A percentile compares a stretch with the other conserved stretches of the same genome.
phyloP scores from a whole-genome alignment of 2,888 invertebrate genomes.

The Galerucella nymphaeae region DNA sequence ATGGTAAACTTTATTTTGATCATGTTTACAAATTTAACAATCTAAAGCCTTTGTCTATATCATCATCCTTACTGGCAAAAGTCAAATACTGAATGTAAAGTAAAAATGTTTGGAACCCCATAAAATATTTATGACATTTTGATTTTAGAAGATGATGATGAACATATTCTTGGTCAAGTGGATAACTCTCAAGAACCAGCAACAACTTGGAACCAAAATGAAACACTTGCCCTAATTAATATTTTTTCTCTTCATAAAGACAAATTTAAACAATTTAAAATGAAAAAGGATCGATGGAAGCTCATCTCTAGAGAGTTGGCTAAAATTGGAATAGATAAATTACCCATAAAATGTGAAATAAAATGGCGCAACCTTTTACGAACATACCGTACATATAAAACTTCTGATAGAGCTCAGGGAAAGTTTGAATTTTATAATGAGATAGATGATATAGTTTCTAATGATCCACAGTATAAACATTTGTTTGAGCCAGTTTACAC shows the following conservation, averaged over 20 bases:
- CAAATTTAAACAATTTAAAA: conserved; percentile 35
- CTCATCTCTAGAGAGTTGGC: conserved; percentile 34
- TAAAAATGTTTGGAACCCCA: too few relatives aligned
- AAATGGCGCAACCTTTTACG: conserved; percentile 41
- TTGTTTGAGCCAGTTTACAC: not conserved
- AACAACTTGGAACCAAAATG: conserved; percentile 38
- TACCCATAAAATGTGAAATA: conserved; percentile 40
- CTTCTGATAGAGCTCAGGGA: conserved; percentile 28
- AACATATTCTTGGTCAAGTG: not conserved
- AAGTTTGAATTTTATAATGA: conserved; percentile 43
- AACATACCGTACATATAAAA: conserved; percentile 35
- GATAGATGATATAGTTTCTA: conserved; percentile 35
- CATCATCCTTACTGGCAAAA: not conserved
- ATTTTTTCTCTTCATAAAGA: conserved; percentile 39
- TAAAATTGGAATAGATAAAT: conserved; percentile 40
- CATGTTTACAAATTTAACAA: not conserved
- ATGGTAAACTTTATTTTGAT: conserved; percentile 7
- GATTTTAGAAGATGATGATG: conserved; percentile 32
- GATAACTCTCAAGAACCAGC: conserved; percentile 22
- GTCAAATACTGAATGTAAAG: too few relatives aligned
- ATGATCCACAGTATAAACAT: conserved; percentile 32
- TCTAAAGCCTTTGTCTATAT: not conserved
- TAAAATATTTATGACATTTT: too few relatives aligned
- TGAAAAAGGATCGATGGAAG: conserved; percentile 36
- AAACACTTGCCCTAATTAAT: conserved; percentile 39